Evolutionary conservation across 2,888 invertebrate species (phyloP).

Genomic region (Xanthorhoe designata): DNA sequence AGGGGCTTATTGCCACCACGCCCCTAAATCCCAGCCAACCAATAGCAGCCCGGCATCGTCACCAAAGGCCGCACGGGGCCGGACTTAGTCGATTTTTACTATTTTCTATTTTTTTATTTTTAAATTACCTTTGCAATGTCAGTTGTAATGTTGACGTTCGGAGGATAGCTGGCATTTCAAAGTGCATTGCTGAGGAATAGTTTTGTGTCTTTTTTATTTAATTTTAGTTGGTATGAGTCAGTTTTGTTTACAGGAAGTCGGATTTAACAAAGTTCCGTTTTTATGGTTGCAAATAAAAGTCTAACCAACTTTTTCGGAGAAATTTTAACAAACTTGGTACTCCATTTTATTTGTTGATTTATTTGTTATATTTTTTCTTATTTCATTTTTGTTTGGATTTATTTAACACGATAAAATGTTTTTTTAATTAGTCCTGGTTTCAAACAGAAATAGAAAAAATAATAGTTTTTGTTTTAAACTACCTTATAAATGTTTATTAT

Average conservation of each 20-base stretch:
- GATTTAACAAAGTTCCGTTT: conserved; percentile 16
- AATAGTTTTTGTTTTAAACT: too few relatives aligned
- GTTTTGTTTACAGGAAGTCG: conserved; percentile 24
- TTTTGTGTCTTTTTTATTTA: conserved; percentile 42
- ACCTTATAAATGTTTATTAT: too few relatives aligned
- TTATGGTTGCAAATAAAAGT: background rate
- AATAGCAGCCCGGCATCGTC: conserved; percentile 63
- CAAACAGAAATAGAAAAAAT: too few relatives aligned
- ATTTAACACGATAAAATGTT: too few relatives aligned
- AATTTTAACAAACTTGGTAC: background rate
- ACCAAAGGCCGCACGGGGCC: conserved; percentile 79
- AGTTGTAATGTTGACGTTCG: conserved; percentile 68
- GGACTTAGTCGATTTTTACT: conserved; percentile 76
- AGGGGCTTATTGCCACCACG: conserved; percentile 67
- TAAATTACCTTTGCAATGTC: conserved; percentile 72
- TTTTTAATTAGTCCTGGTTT: too few relatives aligned
- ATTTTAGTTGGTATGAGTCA: conserved; percentile 35
- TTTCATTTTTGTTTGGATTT: background rate
- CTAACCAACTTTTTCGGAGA: background rate
- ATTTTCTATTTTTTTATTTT: conserved; percentile 76
- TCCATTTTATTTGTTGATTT: background rate
- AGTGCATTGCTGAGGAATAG: conserved; percentile 54
- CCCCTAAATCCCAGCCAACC: conserved; percentile 61
- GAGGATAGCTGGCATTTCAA: conserved; percentile 60
- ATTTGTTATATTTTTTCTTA: background rate